Conservation (phyloP, 2,888 invertebrate species). For the Heliconius erato region DNA sequence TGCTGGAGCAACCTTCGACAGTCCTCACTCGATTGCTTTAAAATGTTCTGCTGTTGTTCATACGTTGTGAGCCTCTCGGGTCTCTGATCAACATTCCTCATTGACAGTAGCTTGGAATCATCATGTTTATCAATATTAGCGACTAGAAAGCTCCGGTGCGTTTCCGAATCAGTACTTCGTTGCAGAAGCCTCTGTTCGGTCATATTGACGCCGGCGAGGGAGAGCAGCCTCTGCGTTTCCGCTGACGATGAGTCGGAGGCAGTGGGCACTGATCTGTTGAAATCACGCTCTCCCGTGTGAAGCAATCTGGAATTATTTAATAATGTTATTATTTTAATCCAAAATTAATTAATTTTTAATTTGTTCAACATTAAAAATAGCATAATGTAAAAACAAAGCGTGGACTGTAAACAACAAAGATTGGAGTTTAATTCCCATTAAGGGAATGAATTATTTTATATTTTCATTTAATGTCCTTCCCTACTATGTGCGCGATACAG, state of each 20-base stretch:
- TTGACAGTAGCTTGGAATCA: conserved; percentile 78
- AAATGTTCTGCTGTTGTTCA: conserved; percentile 86
- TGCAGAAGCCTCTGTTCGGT: conserved; percentile 84
- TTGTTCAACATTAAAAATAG: too few species aligned
- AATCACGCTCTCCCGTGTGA: conserved; percentile 79
- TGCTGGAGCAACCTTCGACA: conserved; percentile 89
- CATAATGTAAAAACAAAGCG: too few species aligned
- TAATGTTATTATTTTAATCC: background rate
- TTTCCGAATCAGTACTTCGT: conserved; percentile 82
- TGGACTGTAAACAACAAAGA: too few species aligned
- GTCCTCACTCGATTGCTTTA: conserved; percentile 89
- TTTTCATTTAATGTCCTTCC: background rate
- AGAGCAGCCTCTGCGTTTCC: conserved; percentile 82
- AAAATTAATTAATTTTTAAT: background rate
- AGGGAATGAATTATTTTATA: background rate
- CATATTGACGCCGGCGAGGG: conserved; percentile 84
- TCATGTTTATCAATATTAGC: conserved; percentile 78
- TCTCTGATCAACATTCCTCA: conserved; percentile 75
- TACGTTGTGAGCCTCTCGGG: conserved; percentile 77
- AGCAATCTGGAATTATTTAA: conserved; percentile 75
- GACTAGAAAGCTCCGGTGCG: conserved; percentile 83
- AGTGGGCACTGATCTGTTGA: conserved; percentile 69
- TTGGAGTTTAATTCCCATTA: too few species aligned
- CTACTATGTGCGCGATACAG: too few species aligned
- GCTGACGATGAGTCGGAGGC: conserved; percentile 75